phyloP scores from a whole-genome alignment of 2,797 vertebrate genomes.

The Notolepis coatsorum region DNA sequence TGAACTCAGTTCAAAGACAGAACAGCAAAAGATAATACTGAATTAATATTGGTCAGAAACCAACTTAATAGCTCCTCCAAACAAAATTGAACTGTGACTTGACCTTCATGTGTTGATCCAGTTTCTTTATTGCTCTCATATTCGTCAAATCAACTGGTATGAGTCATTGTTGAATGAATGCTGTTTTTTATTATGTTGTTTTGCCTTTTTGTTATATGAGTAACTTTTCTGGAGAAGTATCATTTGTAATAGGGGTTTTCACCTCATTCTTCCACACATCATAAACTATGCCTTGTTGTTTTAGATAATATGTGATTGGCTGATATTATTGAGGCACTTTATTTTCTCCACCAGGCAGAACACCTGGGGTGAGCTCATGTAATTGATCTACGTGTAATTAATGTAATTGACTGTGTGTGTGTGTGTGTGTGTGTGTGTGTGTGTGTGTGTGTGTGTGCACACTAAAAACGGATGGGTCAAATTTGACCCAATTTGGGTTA shows the following conservation, averaged over 20 bases:
- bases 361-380: no score
- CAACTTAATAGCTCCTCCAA: no score
- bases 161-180: constrained; percentile 51
- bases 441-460: no score
- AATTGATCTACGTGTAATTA: no score
- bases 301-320: constrained; percentile 34
- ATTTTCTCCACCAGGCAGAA: constrained; percentile 42
- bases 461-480: no score
- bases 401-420: no score
- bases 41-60: no score
- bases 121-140: constrained; percentile 21
- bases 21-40: no score
- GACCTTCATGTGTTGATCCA: constrained; percentile 10
- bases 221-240: constrained; percentile 66
- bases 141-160: constrained; percentile 46
- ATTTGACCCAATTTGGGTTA: no score
- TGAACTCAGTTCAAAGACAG: no score
- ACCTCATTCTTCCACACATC: constrained; percentile 57
- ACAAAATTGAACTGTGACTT: constrained; percentile 26
- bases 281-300: constrained; percentile 60
- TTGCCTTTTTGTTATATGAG: constrained; percentile 58
- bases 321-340: constrained; percentile 57
- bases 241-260: constrained; percentile 63
- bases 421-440: no score
- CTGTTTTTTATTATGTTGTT: constrained; percentile 59